Evolutionary conservation across 2,888 invertebrate genomes (phyloP).

Genomic region (Hydraecia micacea): DNA sequence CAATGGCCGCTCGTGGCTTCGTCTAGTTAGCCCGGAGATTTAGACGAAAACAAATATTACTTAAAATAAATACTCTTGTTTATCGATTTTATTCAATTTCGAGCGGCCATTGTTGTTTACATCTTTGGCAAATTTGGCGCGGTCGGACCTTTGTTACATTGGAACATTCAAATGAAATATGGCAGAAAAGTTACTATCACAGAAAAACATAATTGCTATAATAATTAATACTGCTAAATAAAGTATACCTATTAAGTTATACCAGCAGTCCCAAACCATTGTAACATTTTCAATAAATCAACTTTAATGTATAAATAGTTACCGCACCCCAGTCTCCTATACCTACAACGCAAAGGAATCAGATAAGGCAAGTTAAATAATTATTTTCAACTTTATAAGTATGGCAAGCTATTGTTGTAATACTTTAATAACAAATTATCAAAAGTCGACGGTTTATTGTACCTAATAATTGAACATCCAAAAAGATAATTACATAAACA

Average conservation of each 20-base stretch:
- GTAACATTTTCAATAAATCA: slow-evolving; percentile 53
- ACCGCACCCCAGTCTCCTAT: slow-evolving; percentile 35
- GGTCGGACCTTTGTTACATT: too few relatives aligned
- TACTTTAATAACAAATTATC: slow-evolving; percentile 31
- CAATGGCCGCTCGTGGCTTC: too few relatives aligned
- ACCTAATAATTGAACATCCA: slow-evolving; percentile 21
- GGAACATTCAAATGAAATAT: slow-evolving; percentile 64
- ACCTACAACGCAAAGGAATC: slow-evolving; percentile 29
- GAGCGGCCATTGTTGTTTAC: too few relatives aligned
- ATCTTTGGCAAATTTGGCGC: too few relatives aligned
- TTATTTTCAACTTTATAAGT: slow-evolving; percentile 33
- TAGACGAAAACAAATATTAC: too few relatives aligned
- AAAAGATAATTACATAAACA: slow-evolving; percentile 27
- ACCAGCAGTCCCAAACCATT: slow-evolving; percentile 64
- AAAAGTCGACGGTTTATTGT: slow-evolving; percentile 20
- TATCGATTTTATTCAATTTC: too few relatives aligned
- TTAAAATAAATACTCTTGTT: too few relatives aligned
- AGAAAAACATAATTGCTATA: slow-evolving; percentile 70
- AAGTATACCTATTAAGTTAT: slow-evolving; percentile 65
- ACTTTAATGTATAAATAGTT: slow-evolving; percentile 31
- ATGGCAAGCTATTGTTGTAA: slow-evolving; percentile 54
- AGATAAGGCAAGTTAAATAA: slow-evolving; percentile 57
- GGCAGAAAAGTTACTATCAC: slow-evolving; percentile 81
- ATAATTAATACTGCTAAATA: slow-evolving; percentile 74
- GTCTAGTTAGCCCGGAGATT: too few relatives aligned